phyloP scores from a whole-genome alignment of 2,797 vertebrate genomes.

The Galaxias olidus region DNA sequence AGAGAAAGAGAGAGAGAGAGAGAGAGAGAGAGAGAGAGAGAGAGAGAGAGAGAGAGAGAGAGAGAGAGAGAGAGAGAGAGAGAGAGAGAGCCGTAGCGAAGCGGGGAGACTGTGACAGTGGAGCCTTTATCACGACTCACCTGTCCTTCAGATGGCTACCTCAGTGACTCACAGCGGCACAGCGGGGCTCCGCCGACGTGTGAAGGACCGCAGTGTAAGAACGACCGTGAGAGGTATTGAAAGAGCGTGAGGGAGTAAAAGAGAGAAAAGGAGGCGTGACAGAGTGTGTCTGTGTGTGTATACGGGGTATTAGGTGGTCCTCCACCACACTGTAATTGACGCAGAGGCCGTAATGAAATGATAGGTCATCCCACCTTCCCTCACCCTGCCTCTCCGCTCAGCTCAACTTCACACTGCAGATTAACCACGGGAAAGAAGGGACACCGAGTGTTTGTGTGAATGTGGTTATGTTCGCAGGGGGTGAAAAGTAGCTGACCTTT shows the following conservation, averaged over 20 bases:
- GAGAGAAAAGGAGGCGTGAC: not conserved
- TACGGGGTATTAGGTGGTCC: constrained; percentile 54
- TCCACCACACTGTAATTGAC: constrained; percentile 45
- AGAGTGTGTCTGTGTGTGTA: not conserved
- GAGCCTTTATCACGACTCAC: constrained; percentile 64
- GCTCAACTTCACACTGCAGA: constrained; percentile 36
- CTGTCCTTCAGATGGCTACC: constrained; percentile 61
- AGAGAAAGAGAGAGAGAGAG: no score
- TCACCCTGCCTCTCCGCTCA: not conserved
- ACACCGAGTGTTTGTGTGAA: constrained; percentile 1
- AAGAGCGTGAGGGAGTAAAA: constrained; percentile 32
- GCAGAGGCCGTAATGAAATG: constrained; percentile 50
- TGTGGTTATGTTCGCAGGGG: constrained; percentile 15
- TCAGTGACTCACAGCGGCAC: not conserved
- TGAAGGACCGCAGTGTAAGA: not conserved
- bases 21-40: no score
- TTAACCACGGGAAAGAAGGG: constrained; percentile 23
- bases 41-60: no score
- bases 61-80: no score
- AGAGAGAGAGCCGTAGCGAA: not conserved
- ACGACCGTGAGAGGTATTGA: constrained; percentile 13
- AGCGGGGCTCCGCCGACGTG: no score
- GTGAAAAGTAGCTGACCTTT: no score
- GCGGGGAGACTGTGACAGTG: constrained; percentile 2
- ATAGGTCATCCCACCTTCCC: constrained; percentile 26